These are phyloP conservation scores for Abramis brama DNA, from an alignment of 2,113 vertebrate genomes.

Conservation along the genomic window DNA sequence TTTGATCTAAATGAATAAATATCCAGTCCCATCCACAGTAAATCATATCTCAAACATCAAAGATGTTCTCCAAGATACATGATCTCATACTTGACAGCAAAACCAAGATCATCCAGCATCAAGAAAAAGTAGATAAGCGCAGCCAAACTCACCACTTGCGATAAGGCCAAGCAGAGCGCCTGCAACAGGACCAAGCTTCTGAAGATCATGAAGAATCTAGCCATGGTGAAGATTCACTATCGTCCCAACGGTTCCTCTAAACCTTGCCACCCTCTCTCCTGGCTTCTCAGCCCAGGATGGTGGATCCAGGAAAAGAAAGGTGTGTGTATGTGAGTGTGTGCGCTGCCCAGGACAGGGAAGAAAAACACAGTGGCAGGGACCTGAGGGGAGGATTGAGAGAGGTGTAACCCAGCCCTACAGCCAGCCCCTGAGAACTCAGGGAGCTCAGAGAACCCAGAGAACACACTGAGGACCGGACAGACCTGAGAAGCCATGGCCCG, in stretches of 20 bases:
- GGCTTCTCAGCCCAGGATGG: conserved; percentile 62
- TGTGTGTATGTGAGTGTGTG: conserved; percentile 49
- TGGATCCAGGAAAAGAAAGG: conserved; percentile 40
- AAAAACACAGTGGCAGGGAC: conserved; percentile 28
- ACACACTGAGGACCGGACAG: conserved; percentile 49
- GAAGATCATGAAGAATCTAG: conserved; percentile 66
- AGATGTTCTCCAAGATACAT: background rate
- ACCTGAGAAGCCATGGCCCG: conserved; percentile 40
- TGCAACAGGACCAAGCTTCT: conserved; percentile 82
- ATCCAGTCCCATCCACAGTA: background rate
- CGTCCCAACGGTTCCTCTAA: conserved; percentile 67
- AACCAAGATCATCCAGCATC: conserved; percentile 29
- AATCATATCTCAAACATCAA: background rate
- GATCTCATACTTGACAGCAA: background rate
- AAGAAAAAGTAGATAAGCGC: conserved; percentile 22
- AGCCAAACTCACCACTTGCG: conserved; percentile 89
- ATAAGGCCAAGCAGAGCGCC: conserved; percentile 81
- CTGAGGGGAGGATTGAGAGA: conserved; percentile 46
- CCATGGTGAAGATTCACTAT: conserved; percentile 78
- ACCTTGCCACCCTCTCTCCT: conserved; percentile 65
- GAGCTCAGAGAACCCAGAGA: conserved; percentile 41
- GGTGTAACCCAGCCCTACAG: conserved; percentile 61
- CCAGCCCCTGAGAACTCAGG: conserved; percentile 62
- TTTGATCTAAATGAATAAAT: background rate
- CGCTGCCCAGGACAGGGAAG: conserved; percentile 39